Percentiles rank a stretch among this genome's conserved stretches.
These are phyloP conservation scores for Pogonophryne albipinna DNA, from an alignment of 2,797 vertebrate genomes.

Conservation along the genomic window DNA sequence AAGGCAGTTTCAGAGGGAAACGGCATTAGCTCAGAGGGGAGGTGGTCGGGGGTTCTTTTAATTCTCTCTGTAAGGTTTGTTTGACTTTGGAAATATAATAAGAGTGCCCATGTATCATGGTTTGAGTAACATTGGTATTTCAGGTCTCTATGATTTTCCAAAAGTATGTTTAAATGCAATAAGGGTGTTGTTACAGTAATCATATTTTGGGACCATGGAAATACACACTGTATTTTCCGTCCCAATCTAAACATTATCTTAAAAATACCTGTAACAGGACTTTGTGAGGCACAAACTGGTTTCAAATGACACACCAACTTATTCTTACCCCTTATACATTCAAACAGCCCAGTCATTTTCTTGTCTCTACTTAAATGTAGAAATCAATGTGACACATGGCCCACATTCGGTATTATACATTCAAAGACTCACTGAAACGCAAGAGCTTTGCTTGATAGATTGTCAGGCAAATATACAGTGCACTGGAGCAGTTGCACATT, in stretches of 20 bases:
- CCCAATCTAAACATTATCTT: conserved; percentile 29
- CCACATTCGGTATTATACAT: conserved; percentile 53
- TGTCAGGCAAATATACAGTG: conserved; percentile 70
- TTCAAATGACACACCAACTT: conserved; percentile 39
- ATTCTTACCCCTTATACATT: conserved; percentile 20
- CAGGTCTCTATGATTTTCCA: conserved; percentile 47
- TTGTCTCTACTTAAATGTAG: conserved; percentile 25
- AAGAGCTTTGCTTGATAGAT: conserved; percentile 63
- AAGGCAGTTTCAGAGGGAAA: conserved; percentile 48
- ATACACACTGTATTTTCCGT: conserved; percentile 18
- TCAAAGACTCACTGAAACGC: conserved; percentile 56
- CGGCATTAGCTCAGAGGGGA: conserved; percentile 67
- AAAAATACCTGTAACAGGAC: conserved; percentile 34
- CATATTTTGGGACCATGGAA: conserved; percentile 19
- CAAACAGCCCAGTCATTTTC: conserved; percentile 34
- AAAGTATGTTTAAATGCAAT: conserved; percentile 30
- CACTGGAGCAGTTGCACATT: conserved; percentile 21
- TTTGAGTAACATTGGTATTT: conserved; percentile 51
- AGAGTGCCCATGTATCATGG: conserved; percentile 53
- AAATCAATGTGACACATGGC: conserved; percentile 34
- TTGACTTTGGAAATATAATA: conserved; percentile 71
- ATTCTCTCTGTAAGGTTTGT: conserved; percentile 72
- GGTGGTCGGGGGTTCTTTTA: conserved; percentile 70
- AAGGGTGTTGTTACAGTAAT: conserved; percentile 22
- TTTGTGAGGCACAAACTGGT: conserved; percentile 60